Base-by-base conservation (phyloP, 2,888 invertebrate genomes). In the Dicyrtomina minuta region DNA sequence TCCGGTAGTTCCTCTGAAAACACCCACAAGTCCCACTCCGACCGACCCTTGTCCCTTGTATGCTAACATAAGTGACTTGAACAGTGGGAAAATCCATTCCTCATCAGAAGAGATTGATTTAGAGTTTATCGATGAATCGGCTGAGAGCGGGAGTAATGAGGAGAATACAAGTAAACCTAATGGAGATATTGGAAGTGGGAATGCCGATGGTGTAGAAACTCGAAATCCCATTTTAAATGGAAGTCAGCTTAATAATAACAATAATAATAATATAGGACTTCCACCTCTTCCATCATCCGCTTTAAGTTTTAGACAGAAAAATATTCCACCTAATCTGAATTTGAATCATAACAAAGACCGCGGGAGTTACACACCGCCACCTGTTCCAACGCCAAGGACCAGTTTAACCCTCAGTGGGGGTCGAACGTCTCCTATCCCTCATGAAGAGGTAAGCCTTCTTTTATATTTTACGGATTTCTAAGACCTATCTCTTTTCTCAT, bases 351-450 rank as follows among this genome's bases (percentile, higher is more conserved):
- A 43, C 22, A 68, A 44, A 41, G 53, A 55, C 13, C 41, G 41
- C 27, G 43, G 44, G 12, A 51, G 41, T 22, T 53, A 8, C 26
- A 53, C 70, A 5, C 71, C 73, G 22, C 75, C 75, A n/a, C 78
- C 78, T 20, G 70, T 78, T 65, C 78, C 78, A 22, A 76, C 76
- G 2, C 78, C 78, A 13, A 70, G 78, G 66, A 77, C 76, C 10
- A 78, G 78, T 70, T 68, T 77, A 22, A 44, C 71, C 33, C 17
- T 49, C 17, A 65, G 75, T 39, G 68, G 75, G n/a, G 69, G 68
- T 0, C 70, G 68, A n/a, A 69, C 73, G 49, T 71, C 74, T 60
- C 74, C 74, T 12, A 46, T 64, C 39, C 59, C 68, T 49, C 61
- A 70, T 61, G 78, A 78, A 71, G 78, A 78, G 75, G 77, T 78